Evolutionary conservation across 2,113 vertebrate genomes (phyloP).

Genomic region (Dromaius novaehollandiae): DNA sequence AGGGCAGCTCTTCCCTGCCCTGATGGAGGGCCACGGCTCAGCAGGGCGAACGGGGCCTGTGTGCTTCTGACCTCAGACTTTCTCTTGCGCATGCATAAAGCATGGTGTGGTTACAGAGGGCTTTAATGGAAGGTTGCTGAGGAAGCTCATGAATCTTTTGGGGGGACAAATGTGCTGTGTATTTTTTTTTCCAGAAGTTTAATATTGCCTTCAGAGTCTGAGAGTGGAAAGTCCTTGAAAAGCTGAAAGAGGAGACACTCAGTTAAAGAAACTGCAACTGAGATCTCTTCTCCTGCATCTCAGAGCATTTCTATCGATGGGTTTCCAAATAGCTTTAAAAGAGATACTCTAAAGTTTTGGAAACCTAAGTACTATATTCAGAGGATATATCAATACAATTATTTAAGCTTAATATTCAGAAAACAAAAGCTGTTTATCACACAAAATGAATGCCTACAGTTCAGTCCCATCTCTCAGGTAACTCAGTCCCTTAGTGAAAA

Average conservation of each 20-base stretch:
- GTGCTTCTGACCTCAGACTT: neutral
- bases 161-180: neutral
- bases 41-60: neutral
- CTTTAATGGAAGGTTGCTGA: neutral
- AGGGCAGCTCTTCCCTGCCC: neutral
- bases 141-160: neutral
- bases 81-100: neutral
- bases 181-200: neutral
- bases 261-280: neutral
- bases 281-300: neutral
- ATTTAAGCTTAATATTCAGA: neutral
- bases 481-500: neutral
- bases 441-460: neutral
- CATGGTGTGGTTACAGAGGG: neutral
- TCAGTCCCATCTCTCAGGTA: neutral
- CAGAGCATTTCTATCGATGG: neutral
- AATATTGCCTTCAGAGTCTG: neutral
- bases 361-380: neutral
- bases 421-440: neutral
- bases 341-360: neutral
- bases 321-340: neutral
- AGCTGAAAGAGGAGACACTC: neutral
- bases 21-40: fast-evolving
- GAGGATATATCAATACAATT: neutral
- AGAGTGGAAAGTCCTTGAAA: neutral